These are phyloP conservation scores for Lasioglossum zephyrum DNA, from an alignment of 2,888 invertebrate genomes.

Conservation along the genomic window DNA sequence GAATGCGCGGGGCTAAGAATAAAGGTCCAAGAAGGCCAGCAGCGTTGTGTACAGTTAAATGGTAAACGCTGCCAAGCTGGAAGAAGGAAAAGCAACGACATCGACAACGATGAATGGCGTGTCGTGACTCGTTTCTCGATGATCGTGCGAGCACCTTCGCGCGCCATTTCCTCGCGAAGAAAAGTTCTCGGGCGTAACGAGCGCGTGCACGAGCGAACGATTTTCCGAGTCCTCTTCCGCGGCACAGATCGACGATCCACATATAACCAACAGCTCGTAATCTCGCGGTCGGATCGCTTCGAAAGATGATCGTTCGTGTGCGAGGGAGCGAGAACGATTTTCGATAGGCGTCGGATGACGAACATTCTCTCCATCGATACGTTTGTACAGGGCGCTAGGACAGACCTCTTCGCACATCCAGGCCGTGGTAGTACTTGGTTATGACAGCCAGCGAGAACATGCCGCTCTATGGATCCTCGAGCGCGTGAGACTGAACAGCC, in stretches of 20 bases:
- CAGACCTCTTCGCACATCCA: slow-evolving; percentile 59
- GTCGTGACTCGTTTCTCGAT: slow-evolving; percentile 53
- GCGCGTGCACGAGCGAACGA: slow-evolving; percentile 16
- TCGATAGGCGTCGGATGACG: slow-evolving; percentile 17
- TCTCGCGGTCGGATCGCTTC: not conserved
- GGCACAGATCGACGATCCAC: not conserved
- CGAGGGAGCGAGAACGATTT: not conserved
- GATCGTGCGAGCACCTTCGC: not conserved
- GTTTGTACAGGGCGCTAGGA: slow-evolving; percentile 46
- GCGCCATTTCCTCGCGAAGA: slow-evolving; percentile 18
- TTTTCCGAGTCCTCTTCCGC: not conserved
- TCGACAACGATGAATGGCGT: slow-evolving; percentile 41
- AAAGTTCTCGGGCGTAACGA: slow-evolving; percentile 23
- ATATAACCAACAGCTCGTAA: not conserved
- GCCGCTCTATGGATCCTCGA: slow-evolving; percentile 62
- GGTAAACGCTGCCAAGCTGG: slow-evolving; percentile 43
- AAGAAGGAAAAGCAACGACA: slow-evolving; percentile 40
- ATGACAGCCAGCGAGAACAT: slow-evolving; percentile 67
- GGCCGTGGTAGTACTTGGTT: slow-evolving; percentile 68
- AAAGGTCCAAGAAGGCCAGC: slow-evolving; percentile 21
- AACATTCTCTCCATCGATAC: slow-evolving; percentile 28
- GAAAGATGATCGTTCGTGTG: not conserved
- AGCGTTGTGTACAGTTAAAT: slow-evolving; percentile 42
- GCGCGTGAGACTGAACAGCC: slow-evolving; percentile 72
- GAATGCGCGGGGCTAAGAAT: not conserved